Conservation (phyloP, 2,113 vertebrate genomes). For the Gnathonemus longibarbis region DNA sequence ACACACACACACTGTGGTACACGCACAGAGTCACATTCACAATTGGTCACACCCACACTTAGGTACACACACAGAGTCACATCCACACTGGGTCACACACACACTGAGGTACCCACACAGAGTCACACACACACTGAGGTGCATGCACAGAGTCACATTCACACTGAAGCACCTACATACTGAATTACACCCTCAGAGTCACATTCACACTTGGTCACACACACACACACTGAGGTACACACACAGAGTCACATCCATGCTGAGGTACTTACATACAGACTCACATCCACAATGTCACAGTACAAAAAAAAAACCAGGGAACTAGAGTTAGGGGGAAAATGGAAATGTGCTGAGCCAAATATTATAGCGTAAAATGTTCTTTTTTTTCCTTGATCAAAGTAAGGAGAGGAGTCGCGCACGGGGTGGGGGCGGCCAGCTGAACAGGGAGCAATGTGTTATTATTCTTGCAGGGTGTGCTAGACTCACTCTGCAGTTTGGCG, state of each 20-base stretch:
- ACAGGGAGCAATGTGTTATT: conserved; percentile 25
- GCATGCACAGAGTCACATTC: not conserved
- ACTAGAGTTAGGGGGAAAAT: not conserved
- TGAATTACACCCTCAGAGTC: too few relatives aligned
- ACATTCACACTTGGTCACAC: not conserved
- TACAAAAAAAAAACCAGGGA: not conserved
- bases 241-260: not conserved
- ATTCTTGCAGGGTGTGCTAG: conserved; percentile 34
- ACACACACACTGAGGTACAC: not conserved
- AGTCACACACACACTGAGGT: too few relatives aligned
- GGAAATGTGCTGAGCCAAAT: not conserved
- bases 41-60: not conserved
- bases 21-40: too few relatives aligned
- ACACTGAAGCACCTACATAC: not conserved
- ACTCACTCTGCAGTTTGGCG: conserved; percentile 32
- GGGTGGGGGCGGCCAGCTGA: not conserved
- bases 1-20: not conserved
- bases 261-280: not conserved
- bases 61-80: not conserved
- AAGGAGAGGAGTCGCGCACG: conserved; percentile 7
- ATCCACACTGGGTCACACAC: not conserved
- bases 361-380: not conserved
- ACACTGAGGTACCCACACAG: not conserved
- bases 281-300: not conserved
- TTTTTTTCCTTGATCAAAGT: conserved; percentile 21